Percentiles rank a stretch among this genome's conserved stretches.
These are phyloP conservation scores for Monarcha castaneiventris DNA, from an alignment of 2,113 vertebrate genomes.

Conservation along the genomic window DNA sequence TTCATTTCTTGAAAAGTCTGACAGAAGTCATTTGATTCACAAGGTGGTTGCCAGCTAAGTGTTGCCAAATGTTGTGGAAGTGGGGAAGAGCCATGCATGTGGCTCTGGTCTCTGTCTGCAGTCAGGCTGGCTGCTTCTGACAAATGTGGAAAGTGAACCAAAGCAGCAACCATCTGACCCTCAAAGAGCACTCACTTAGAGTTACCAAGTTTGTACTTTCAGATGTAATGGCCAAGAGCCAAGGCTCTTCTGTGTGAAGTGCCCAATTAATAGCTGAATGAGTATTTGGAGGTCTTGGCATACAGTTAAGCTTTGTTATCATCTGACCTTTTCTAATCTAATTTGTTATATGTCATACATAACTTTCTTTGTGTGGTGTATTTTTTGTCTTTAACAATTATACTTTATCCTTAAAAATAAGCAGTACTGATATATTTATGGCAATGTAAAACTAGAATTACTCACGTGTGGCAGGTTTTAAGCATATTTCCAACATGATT, in stretches of 20 bases:
- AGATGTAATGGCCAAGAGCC: neutral
- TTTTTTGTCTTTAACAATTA: neutral
- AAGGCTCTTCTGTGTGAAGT: neutral
- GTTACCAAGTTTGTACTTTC: neutral
- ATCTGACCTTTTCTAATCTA: neutral
- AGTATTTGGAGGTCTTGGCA: neutral
- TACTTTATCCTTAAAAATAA: neutral
- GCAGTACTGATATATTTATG: neutral
- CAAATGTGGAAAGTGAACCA: neutral
- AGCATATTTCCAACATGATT: neutral
- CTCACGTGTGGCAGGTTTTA: neutral
- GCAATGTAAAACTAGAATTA: neutral
- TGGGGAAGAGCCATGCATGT: neutral
- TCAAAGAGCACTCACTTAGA: neutral
- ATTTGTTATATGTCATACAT: neutral
- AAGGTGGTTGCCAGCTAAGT: neutral
- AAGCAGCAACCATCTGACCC: neutral
- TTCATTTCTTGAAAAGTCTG: neutral
- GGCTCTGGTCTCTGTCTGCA: neutral
- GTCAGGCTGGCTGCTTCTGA: neutral
- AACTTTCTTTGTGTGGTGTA: neutral
- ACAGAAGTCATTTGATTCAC: neutral
- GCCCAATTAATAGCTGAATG: neutral
- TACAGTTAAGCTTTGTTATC: neutral
- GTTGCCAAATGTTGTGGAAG: neutral